phyloP scores from a whole-genome alignment of 2,797 vertebrate species.

The Smutsia temminckii region DNA sequence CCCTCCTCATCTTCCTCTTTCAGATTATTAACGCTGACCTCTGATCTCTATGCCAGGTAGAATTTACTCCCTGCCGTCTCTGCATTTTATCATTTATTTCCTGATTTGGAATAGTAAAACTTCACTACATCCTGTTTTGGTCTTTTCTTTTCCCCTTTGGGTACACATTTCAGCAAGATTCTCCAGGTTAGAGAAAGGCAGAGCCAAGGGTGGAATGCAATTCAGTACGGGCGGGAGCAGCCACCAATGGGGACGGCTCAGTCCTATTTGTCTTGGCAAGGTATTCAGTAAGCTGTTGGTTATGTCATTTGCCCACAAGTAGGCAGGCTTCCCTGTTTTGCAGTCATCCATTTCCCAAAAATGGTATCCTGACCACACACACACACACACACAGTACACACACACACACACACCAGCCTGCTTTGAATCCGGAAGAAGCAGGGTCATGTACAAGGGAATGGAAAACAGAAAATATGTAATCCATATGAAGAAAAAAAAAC shows the following conservation, averaged over 20 bases:
- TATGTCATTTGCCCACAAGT: slow-evolving; percentile 16
- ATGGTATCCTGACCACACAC: background rate
- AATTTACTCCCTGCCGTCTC: slow-evolving; percentile 20
- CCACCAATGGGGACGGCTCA: background rate
- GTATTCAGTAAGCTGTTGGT: background rate
- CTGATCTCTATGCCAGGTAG: background rate
- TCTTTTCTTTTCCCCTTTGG: background rate
- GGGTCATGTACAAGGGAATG: background rate
- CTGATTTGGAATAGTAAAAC: background rate
- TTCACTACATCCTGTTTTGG: background rate
- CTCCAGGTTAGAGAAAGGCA: slow-evolving; percentile 4
- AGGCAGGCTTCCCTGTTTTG: background rate
- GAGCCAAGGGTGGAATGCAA: background rate
- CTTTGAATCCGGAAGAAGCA: background rate
- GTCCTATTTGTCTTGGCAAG: slow-evolving; percentile 39
- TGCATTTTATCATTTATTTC: background rate
- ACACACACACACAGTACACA: background rate
- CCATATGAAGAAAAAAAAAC: background rate
- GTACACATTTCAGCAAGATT: background rate
- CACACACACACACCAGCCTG: too few species aligned
- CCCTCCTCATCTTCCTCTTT: background rate
- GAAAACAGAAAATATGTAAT: background rate
- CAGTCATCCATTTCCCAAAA: slow-evolving; percentile 24
- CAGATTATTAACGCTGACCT: background rate
- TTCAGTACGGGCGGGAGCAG: background rate